A percentile compares a stretch with the other conserved stretches of the same genome.
Conservation (phyloP, 2,113 vertebrate species). For the Fukomys damarensis region DNA sequence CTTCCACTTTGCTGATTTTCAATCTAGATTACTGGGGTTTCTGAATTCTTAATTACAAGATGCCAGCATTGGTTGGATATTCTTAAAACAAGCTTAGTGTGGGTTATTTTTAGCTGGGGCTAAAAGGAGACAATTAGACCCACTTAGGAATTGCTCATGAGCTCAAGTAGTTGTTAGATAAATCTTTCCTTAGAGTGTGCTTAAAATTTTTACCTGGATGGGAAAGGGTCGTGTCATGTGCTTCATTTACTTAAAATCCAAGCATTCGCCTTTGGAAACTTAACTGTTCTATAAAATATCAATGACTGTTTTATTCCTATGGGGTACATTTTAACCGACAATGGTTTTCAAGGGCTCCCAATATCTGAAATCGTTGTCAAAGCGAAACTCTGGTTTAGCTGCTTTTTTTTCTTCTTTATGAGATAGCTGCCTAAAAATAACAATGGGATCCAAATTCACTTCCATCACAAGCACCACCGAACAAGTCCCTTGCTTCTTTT, state of each 20-base stretch:
- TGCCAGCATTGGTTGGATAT: not conserved
- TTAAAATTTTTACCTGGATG: not conserved
- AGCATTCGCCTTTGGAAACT: not conserved
- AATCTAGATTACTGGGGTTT: not conserved
- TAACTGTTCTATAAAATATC: not conserved
- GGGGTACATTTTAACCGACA: not conserved
- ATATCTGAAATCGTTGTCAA: constrained; percentile 17
- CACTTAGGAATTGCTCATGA: not conserved
- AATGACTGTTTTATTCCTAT: not conserved
- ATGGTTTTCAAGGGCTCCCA: constrained; percentile 34
- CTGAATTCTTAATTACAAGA: not conserved
- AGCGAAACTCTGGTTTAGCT: not conserved
- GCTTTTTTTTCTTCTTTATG: not conserved
- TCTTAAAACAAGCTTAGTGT: not conserved
- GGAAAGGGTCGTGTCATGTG: not conserved
- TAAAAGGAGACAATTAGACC: not conserved
- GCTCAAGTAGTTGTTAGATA: not conserved
- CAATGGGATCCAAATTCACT: not conserved
- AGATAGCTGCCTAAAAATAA: constrained; percentile 33
- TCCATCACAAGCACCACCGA: not conserved
- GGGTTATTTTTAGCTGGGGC: not conserved
- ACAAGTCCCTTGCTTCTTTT: constrained; percentile 57
- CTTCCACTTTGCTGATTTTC: not conserved
- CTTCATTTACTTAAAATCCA: constrained; percentile 6
- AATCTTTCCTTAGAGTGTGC: not conserved